phyloP scores from a whole-genome alignment of 2,797 vertebrate genomes.

The Todus mexicanus region DNA sequence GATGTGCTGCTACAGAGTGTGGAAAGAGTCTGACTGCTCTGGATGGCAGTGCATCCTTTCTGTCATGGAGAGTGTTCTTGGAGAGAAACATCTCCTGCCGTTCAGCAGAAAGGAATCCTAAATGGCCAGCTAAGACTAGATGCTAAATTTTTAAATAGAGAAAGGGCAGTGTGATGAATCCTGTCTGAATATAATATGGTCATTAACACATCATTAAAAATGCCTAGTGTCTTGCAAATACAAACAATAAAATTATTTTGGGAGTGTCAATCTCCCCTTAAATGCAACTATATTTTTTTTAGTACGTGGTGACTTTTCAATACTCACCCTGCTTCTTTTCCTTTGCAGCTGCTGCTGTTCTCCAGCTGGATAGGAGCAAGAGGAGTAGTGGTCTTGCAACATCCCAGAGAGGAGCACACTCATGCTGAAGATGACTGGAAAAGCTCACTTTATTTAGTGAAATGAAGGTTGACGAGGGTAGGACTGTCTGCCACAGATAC shows the following conservation, averaged over 20 bases:
- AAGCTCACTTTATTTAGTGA: neutral
- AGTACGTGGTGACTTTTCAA: neutral
- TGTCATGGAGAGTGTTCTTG: neutral
- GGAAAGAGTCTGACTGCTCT: neutral
- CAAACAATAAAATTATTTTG: slow-evolving; percentile 22
- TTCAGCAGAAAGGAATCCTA: neutral
- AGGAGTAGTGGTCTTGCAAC: neutral
- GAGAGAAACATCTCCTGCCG: neutral
- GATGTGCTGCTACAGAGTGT: neutral
- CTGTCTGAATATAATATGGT: slow-evolving; percentile 13
- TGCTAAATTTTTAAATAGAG: slow-evolving; percentile 4
- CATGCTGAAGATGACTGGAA: neutral
- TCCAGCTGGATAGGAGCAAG: neutral
- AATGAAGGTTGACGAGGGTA: slow-evolving; percentile 7
- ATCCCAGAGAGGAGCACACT: neutral
- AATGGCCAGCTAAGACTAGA: neutral
- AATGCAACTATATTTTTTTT: neutral
- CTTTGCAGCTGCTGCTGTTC: neutral
- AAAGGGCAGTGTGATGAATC: slow-evolving; percentile 33
- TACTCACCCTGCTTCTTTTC: neutral
- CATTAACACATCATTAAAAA: slow-evolving; percentile 60
- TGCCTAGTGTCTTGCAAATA: neutral
- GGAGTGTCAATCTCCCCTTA: neutral
- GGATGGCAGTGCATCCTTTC: neutral
- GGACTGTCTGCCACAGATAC: neutral